Evolutionary conservation across 2,888 invertebrate species (phyloP), one percentile per base, ranked within the genome.

Genomic region (Pseudococcus longispinus): DNA sequence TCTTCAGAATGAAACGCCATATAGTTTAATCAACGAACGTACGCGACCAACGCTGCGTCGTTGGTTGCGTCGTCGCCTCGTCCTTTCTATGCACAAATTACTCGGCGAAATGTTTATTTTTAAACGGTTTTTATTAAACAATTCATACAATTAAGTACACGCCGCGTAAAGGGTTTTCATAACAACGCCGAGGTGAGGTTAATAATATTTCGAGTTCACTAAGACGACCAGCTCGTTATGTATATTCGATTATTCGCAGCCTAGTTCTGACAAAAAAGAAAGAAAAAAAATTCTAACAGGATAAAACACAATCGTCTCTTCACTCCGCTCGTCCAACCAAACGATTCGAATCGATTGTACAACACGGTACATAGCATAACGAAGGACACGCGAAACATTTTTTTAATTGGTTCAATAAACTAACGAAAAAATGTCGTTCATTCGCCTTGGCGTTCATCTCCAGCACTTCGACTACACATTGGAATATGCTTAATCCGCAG

Each of bases 31-130:
- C 77, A 80, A 80, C 60, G 23, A 51, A 51, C 55, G 55, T 15
- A 55, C 77, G 42, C 77, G 77, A 80, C 77, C 77, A 80, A 80
- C 42, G 42, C 29, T 42, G 77, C 77, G 42, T 42, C 77, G 77
- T 80, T 80, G 77, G 60, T 60, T 23, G 60, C 60, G 60, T 60
- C 55, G n/a, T 13, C 60, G 60, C 23, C 3, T 80, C 42, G 77
- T 80, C 77, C 77, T 80, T 80, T 42, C 70, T 42, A 80, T 80
- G 77, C 77, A 80, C 77, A 80, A 80, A 80, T 80, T 80, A 80
- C 77, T 80, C 77, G 77, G 77, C 77, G 77, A 80, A 80, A 80
- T 80, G 77, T 80, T 80, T 80, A 80, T 80, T 80, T 80, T 80
- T 80, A 80, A 80, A 80, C 77, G n/a, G 37, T 80, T 80, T 37